Conservation (phyloP, 64 coral and sea anemone genomes). For the Montipora efflorescens region DNA sequence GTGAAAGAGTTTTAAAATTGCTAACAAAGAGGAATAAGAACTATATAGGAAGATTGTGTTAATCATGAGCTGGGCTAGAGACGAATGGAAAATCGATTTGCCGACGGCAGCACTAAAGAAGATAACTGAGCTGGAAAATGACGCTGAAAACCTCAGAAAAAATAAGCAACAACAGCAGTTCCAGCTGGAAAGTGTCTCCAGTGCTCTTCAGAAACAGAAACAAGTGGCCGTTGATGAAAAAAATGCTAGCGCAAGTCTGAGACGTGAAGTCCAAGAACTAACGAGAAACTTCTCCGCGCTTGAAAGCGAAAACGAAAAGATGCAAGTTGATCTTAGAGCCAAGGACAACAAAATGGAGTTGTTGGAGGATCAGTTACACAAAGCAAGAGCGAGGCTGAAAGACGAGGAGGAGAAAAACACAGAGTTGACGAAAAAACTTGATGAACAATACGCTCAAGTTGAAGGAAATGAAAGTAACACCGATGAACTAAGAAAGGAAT, state of each 20-base stretch:
- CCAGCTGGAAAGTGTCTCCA: slow-evolving; percentile 70
- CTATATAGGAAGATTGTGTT: not conserved
- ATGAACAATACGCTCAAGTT: slow-evolving; percentile 44
- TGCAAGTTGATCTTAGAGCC: slow-evolving; percentile 62
- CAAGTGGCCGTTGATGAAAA: slow-evolving; percentile 68
- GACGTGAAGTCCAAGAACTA: slow-evolving; percentile 78
- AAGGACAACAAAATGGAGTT: slow-evolving; percentile 71
- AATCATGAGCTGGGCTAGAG: slow-evolving; percentile 93
- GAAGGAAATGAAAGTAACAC: slow-evolving; percentile 36
- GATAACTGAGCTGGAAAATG: slow-evolving; percentile 84
- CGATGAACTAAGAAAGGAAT: slow-evolving; percentile 9
- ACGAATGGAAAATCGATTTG: slow-evolving; percentile 94
- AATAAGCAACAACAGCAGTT: slow-evolving; percentile 84
- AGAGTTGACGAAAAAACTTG: slow-evolving; percentile 53
- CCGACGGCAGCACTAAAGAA: slow-evolving; percentile 69
- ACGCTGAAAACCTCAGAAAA: slow-evolving; percentile 76
- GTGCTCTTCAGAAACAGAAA: slow-evolving; percentile 77
- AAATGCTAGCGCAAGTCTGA: slow-evolving; percentile 53
- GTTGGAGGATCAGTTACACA: slow-evolving; percentile 73
- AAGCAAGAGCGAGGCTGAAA: slow-evolving; percentile 55
- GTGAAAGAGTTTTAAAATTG: not conserved
- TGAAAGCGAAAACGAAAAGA: slow-evolving; percentile 75
- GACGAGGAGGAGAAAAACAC: slow-evolving; percentile 56
- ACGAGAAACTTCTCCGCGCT: slow-evolving; percentile 55
- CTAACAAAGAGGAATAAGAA: not conserved